Evolutionary conservation across 1,140 invertebrate genomes (phyloP), one percentile per base, ranked within the genome.

Genomic region (Eupristina koningsbergeri): DNA sequence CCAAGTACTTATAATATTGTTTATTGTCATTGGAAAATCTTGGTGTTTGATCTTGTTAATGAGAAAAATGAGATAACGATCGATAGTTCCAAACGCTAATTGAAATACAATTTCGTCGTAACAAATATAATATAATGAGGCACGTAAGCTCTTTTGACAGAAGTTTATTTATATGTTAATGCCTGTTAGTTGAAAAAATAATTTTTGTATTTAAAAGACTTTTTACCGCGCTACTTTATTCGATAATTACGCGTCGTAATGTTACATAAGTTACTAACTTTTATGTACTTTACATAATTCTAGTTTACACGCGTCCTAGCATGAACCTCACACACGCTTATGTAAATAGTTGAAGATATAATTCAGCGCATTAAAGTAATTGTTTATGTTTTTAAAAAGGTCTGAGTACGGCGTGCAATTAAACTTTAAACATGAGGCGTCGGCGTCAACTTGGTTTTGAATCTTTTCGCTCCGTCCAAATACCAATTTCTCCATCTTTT

Each of bases 181-280:
- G 2, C 22, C 5, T 26, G n/a, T 58, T 5, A 13, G 53, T 26
- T 58, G 1, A 3, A 58, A 58, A 58, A 8, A 50, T 50, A 58
- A 58, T 58, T 22, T 58, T 58, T 6, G 74, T 8, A 58, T 19
- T 22, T 3, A 75, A 41, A 75, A n/a, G 34, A 22, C 58, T 75
- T 53, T 29, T 29, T 17, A 34, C 45, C 8, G n/a, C 45, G 29
- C 22, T 19, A 15, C 29, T 53, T 53, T 19, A 45, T 29, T 75
- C 45, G 50, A 61, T 36, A 26, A 29, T 34, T 61, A 19, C 19
- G 19, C 19, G 58, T 36, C 15, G 74, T 58, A 58, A 61, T 15
- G 61, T 76, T 76, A 76, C 74, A 15, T 39, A 76, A 76, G 47
- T 13, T 13, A 76, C 31, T 76, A 15, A 47, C 45, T 39, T 76